A percentile compares a stretch with the other conserved stretches of the same genome.
These are phyloP conservation scores for Scaptomyza tumidula DNA, from an alignment of 2,888 invertebrate genomes.

Conservation along the genomic window DNA sequence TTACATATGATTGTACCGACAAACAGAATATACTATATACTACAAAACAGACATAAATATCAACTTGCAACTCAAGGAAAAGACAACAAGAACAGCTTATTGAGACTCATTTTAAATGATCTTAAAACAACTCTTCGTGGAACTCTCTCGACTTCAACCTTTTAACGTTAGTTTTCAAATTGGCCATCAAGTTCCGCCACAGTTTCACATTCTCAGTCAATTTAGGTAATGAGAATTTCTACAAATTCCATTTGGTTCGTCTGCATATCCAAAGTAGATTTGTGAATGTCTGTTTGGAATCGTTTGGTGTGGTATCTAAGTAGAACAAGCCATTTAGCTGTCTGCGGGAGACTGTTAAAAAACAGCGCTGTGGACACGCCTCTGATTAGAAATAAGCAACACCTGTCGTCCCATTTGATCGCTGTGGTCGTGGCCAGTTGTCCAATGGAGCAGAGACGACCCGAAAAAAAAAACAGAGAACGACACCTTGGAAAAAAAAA, in stretches of 20 bases:
- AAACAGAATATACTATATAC: conserved; percentile 9
- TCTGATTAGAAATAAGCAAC: conserved; percentile 73
- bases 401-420: conserved; percentile 72
- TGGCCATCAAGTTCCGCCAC: conserved; percentile 3
- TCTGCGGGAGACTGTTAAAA: conserved; percentile 64
- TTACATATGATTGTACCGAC: conserved; percentile 40
- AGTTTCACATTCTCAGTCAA: conserved; percentile 20
- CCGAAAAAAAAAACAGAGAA: conserved; percentile 32
- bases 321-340: conserved; percentile 73
- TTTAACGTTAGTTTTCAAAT: background rate
- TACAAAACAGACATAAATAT: conserved; percentile 23
- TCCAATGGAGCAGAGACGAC: conserved; percentile 28
- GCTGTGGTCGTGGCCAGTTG: conserved; percentile 45
- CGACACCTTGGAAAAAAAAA: background rate
- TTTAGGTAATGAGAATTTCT: conserved; percentile 47
- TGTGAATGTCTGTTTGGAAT: conserved; percentile 39
- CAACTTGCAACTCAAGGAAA: background rate
- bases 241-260: conserved; percentile 25
- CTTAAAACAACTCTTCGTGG: background rate
- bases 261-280: conserved; percentile 16
- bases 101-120: conserved; percentile 23
- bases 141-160: background rate
- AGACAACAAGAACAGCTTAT: conserved; percentile 11
- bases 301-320: conserved; percentile 53
- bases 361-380: conserved; percentile 62